phyloP scores from a whole-genome alignment of 2,113 vertebrate species.

The Nesoenas mayeri region DNA sequence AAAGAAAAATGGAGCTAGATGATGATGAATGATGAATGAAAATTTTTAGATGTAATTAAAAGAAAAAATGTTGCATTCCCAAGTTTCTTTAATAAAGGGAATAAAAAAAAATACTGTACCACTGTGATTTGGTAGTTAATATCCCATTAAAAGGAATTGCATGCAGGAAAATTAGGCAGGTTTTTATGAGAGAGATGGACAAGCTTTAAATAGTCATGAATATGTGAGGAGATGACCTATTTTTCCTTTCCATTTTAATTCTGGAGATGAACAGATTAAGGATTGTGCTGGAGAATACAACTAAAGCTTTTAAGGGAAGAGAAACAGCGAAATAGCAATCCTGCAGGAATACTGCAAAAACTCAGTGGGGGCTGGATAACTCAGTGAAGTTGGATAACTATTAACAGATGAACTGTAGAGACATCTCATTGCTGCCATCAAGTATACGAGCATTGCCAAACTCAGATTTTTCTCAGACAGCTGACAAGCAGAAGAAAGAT shows the following conservation, averaged over 20 bases:
- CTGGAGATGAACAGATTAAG: not conserved
- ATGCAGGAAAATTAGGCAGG: not conserved
- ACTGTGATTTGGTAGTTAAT: not conserved
- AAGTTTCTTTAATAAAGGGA: not conserved
- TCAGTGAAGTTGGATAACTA: not conserved
- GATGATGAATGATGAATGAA: slow-evolving; percentile 54
- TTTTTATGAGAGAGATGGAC: not conserved
- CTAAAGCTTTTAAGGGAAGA: not conserved
- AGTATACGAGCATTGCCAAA: not conserved
- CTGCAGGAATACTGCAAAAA: not conserved
- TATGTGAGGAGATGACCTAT: slow-evolving; percentile 1
- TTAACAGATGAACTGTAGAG: not conserved
- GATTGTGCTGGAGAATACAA: not conserved
- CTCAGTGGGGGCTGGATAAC: not conserved
- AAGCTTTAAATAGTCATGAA: slow-evolving; percentile 9
- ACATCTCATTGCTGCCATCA: not conserved
- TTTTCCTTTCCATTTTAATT: not conserved
- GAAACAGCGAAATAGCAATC: not conserved
- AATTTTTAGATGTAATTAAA: slow-evolving; percentile 64
- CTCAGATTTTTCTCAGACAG: not conserved
- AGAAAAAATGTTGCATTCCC: slow-evolving; percentile 8
- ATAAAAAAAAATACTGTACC: not conserved
- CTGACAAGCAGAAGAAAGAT: not conserved
- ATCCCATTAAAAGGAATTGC: not conserved
- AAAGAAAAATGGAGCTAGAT: slow-evolving; percentile 38